These are phyloP conservation scores for Promerops cafer DNA, from an alignment of 2,113 vertebrate species.

Conservation along the genomic window DNA sequence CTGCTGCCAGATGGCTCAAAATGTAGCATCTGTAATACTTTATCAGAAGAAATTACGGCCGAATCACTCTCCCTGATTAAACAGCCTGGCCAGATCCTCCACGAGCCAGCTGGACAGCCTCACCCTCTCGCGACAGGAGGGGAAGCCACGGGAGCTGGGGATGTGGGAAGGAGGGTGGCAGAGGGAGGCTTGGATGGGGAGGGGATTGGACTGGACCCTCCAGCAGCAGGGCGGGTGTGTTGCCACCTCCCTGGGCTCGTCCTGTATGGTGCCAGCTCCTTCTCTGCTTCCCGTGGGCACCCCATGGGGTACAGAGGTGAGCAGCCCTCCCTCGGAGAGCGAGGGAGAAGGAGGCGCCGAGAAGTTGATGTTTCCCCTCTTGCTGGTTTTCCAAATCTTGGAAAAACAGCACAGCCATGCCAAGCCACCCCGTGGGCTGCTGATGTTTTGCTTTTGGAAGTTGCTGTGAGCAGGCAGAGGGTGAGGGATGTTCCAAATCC, in stretches of 20 bases:
- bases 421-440: neutral
- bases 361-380: neutral
- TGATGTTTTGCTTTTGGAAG: neutral
- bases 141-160: neutral
- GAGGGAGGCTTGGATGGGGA: neutral
- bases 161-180: neutral
- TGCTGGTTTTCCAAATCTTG: neutral
- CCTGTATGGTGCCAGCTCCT: neutral
- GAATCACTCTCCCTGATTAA: constrained; percentile 52
- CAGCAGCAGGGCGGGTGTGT: rapidly evolving
- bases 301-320: neutral
- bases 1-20: constrained; percentile 63
- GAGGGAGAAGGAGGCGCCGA: neutral
- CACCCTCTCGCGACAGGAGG: neutral
- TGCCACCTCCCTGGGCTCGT: neutral
- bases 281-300: neutral
- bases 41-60: constrained; percentile 57
- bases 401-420: neutral
- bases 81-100: constrained; percentile 27
- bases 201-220: neutral
- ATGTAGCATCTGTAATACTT: constrained; percentile 57
- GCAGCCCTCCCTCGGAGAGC: neutral
- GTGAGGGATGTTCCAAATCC: neutral
- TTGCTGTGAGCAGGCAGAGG: neutral
- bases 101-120: constrained; percentile 52